These are phyloP conservation scores for Oryzias celebensis DNA, from an alignment of 2,113 vertebrate species.

Conservation along the genomic window DNA sequence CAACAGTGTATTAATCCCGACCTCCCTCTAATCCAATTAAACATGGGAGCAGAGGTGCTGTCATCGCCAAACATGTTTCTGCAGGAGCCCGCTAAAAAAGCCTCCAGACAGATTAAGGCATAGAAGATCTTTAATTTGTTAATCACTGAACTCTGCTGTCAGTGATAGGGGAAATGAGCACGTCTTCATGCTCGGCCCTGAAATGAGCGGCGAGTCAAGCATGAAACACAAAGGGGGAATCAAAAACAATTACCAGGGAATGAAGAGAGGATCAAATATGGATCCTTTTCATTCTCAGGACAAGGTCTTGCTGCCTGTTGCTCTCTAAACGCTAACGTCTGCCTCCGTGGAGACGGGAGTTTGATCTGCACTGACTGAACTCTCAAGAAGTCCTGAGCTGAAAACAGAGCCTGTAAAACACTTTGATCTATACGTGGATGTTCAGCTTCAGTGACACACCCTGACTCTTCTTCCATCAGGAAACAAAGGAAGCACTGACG, in stretches of 20 bases:
- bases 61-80: constrained; percentile 69
- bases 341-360: constrained; percentile 20
- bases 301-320: constrained; percentile 21
- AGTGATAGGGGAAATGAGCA: constrained; percentile 49
- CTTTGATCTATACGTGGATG: too few relatives aligned
- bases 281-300: constrained; percentile 64
- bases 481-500: too few relatives aligned
- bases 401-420: neutral
- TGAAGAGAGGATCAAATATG: constrained; percentile 51
- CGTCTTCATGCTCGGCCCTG: constrained; percentile 47
- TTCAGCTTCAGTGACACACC: too few relatives aligned
- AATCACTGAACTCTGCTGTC: constrained; percentile 67
- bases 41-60: constrained; percentile 59
- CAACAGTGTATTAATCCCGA: constrained; percentile 54
- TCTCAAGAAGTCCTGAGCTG: constrained; percentile 17
- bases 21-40: constrained; percentile 74
- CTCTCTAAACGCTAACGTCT: constrained; percentile 47
- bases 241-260: constrained; percentile 66
- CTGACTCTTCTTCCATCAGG: too few relatives aligned
- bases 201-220: constrained; percentile 55
- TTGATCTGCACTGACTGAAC: neutral
- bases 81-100: constrained; percentile 43
- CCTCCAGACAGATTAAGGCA: constrained; percentile 70
- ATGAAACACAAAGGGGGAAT: constrained; percentile 74
- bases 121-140: constrained; percentile 70